Base-by-base conservation (phyloP, 2,797 vertebrate genomes). In the Adelosebastes latens region DNA sequence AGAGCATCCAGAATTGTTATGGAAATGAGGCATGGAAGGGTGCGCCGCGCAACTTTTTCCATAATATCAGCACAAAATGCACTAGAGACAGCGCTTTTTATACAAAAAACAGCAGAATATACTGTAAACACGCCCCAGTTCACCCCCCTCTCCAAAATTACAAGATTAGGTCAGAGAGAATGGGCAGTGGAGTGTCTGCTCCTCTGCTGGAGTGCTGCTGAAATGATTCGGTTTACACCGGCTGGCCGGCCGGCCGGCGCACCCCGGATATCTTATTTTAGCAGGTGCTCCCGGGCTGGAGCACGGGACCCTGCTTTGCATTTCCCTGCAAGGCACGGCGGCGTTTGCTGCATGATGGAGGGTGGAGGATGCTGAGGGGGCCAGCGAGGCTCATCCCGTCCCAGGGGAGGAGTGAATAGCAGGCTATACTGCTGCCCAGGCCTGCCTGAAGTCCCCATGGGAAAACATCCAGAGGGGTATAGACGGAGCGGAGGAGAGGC, bases 271-370 rank as follows among this genome's bases (percentile, higher is more conserved):
- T 92, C 85, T 90, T 91, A 81, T 85, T 92, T 92, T 87, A 92
- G 84, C 90, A 92, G 91, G 81, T 84, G 90, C 80, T 86, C 72
- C 78, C 27, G 20, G 75, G 75, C 55, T 83, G 59, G 61, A 73
- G 82, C 56, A 75, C 12, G 42, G 75, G 83, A 82, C 78, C 76
- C 78, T 25, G 84, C 68, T 80, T 81, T 86, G 75, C 77, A 71
- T 83, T 77, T 78, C 75, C 80, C 83, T 87, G 88, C 84, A 61
- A 83, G 86, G 85, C 86, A 63, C 85, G 49, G 61, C 80, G 88
- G 61, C 80, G 88, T 87, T 87, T 88, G 82, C 88, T 90, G 92
- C 89, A 92, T 93, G 93, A 94, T 91, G 87, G 78, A 92, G 92
- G 90, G 87, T 85, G 83, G 90, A 88, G 89, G 88, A 92, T 72